phyloP scores from a whole-genome alignment of 2,113 vertebrate genomes.

The Ellobius talpinus region DNA sequence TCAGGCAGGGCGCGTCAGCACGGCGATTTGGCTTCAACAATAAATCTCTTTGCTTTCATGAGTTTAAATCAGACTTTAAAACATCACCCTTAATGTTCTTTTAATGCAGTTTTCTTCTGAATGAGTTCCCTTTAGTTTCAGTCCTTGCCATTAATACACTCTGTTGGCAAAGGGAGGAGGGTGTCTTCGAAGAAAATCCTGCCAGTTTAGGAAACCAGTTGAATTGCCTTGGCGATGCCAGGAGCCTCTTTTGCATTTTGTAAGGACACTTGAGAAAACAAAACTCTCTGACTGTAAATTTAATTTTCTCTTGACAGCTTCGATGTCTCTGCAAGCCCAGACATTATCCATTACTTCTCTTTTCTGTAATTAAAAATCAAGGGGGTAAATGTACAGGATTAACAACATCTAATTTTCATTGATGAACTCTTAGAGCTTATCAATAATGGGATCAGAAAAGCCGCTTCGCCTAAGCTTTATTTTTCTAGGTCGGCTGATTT shows the following conservation, averaged over 20 bases:
- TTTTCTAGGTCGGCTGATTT: slow-evolving; percentile 78
- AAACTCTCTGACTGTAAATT: slow-evolving; percentile 79
- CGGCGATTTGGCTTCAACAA: slow-evolving; percentile 68
- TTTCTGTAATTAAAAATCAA: slow-evolving; percentile 85
- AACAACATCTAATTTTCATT: slow-evolving; percentile 83
- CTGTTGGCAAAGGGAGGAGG: slow-evolving; percentile 81
- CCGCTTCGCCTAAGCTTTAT: slow-evolving; percentile 75
- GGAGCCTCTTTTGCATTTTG: slow-evolving; percentile 84
- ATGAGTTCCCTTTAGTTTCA: slow-evolving; percentile 83
- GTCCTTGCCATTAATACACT: slow-evolving; percentile 82
- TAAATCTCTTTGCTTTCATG: slow-evolving; percentile 80
- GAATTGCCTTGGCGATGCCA: slow-evolving; percentile 74
- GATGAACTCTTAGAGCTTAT: slow-evolving; percentile 82
- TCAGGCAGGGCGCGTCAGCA: slow-evolving; percentile 66
- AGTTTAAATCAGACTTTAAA: slow-evolving; percentile 83
- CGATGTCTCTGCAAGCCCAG: slow-evolving; percentile 68
- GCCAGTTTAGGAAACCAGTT: slow-evolving; percentile 81
- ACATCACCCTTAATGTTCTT: slow-evolving; percentile 82
- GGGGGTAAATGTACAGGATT: slow-evolving; percentile 75
- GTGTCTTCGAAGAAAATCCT: slow-evolving; percentile 79
- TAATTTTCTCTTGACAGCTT: slow-evolving; percentile 77
- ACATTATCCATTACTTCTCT: slow-evolving; percentile 73
- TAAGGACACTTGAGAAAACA: slow-evolving; percentile 85
- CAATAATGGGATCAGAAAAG: slow-evolving; percentile 82
- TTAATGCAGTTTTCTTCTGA: slow-evolving; percentile 84